Evolutionary conservation across 2,113 vertebrate genomes (phyloP).

Genomic region (Tyto alba): DNA sequence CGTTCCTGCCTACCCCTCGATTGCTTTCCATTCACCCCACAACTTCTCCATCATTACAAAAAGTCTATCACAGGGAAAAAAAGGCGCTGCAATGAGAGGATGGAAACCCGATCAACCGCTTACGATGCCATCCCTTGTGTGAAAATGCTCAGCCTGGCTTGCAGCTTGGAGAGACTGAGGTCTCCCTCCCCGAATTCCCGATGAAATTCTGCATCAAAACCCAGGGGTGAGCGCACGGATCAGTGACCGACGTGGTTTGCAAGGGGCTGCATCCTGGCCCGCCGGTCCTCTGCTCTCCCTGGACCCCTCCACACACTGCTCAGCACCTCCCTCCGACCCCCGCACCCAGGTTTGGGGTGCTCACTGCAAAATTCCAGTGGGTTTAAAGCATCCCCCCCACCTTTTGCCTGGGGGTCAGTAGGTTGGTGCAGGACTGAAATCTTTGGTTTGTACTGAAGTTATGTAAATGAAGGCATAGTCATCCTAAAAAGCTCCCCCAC

Average conservation of each 20-base stretch:
- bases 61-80: neutral
- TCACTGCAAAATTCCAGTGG: neutral
- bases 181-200: neutral
- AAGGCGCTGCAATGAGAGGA: neutral
- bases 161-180: neutral
- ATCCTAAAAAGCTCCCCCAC: slow-evolving; percentile 5
- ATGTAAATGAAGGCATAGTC: neutral
- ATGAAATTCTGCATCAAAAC: neutral
- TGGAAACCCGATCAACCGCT: neutral
- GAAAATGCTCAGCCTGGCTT: neutral
- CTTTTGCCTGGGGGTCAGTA: neutral
- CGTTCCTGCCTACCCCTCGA: neutral
- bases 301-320: neutral
- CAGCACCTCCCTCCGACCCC: neutral
- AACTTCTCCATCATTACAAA: neutral
- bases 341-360: neutral
- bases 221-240: fast-evolving
- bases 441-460: slow-evolving; percentile 47
- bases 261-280: fast-evolving
- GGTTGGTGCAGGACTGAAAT: neutral
- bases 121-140: fast-evolving
- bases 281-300: neutral
- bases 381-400: neutral
- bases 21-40: neutral
- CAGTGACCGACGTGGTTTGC: fast-evolving